phyloP scores from a whole-genome alignment of 2,888 invertebrate genomes.

The Thera obeliscata region DNA sequence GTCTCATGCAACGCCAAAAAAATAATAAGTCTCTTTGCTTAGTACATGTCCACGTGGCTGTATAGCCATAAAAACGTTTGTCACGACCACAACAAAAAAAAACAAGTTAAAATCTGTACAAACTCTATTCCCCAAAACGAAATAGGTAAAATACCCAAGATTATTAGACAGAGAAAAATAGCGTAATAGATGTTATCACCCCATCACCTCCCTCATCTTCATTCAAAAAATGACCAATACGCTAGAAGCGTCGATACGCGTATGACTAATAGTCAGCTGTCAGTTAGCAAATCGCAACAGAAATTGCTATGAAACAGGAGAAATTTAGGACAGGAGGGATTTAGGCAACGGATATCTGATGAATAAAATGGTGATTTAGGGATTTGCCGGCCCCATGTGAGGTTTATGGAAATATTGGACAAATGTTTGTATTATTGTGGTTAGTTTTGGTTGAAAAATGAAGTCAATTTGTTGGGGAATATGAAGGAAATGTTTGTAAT shows the following conservation, averaged over 20 bases:
- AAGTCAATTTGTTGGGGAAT: conserved; percentile 17
- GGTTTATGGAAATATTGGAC: conserved; percentile 48
- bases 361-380: conserved; percentile 68
- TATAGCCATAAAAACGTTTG: no score
- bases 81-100: no score
- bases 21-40: no score
- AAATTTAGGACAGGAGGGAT: conserved; percentile 57
- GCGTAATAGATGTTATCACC: conserved; percentile 53
- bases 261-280: conserved; percentile 76
- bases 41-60: no score
- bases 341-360: conserved; percentile 63
- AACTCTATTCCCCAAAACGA: no score
- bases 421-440: conserved; percentile 57
- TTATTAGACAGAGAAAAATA: conserved; percentile 37
- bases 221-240: conserved; percentile 78
- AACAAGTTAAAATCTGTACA: no score
- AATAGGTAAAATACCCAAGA: conserved; percentile 15
- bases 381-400: conserved; percentile 65
- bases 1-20: no score
- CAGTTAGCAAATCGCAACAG: conserved; percentile 78
- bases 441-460: conserved; percentile 20
- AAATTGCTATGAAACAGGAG: conserved; percentile 77
- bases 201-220: conserved; percentile 58
- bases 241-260: conserved; percentile 70
- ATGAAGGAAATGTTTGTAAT: background rate